Evolutionary conservation across 1,140 invertebrate species (phyloP).

Genomic region (Bradysia coprophila): DNA sequence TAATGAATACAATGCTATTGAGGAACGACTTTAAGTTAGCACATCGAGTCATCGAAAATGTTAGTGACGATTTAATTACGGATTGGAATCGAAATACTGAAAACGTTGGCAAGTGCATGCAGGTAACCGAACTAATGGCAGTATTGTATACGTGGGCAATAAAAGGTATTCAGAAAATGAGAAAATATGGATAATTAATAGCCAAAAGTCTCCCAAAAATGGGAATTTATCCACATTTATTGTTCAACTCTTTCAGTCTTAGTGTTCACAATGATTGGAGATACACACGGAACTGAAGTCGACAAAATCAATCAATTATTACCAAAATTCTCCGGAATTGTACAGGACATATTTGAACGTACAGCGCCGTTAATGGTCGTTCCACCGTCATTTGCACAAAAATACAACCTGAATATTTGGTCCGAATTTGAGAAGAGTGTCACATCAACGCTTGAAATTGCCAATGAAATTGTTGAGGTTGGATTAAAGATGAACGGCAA

Average conservation of each 20-base stretch:
- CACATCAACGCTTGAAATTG: conserved; percentile 34
- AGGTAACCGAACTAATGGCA: conserved; percentile 5
- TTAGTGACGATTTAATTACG: conserved; percentile 25
- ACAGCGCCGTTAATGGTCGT: conserved; percentile 46
- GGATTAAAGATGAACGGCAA: conserved; percentile 10
- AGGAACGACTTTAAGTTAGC: conserved; percentile 28
- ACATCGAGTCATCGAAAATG: conserved; percentile 27
- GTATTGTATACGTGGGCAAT: conserved; percentile 57
- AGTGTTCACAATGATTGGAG: conserved; percentile 47
- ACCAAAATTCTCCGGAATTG: conserved; percentile 37
- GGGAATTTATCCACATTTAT: too few relatives aligned
- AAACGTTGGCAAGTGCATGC: neutral
- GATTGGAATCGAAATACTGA: conserved; percentile 23
- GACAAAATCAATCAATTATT: too few relatives aligned
- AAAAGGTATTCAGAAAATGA: too few relatives aligned
- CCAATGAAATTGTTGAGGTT: conserved; percentile 15
- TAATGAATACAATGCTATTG: conserved; percentile 54
- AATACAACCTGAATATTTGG: conserved; percentile 48
- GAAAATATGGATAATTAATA: too few relatives aligned
- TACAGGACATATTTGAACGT: conserved; percentile 55
- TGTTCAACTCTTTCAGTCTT: too few relatives aligned
- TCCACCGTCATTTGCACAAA: conserved; percentile 41
- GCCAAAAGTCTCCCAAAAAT: too few relatives aligned
- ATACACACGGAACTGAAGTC: too few relatives aligned
- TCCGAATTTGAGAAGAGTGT: conserved; percentile 45